phyloP scores from a whole-genome alignment of 2,888 invertebrate genomes.

The Xestia sexstrigata region DNA sequence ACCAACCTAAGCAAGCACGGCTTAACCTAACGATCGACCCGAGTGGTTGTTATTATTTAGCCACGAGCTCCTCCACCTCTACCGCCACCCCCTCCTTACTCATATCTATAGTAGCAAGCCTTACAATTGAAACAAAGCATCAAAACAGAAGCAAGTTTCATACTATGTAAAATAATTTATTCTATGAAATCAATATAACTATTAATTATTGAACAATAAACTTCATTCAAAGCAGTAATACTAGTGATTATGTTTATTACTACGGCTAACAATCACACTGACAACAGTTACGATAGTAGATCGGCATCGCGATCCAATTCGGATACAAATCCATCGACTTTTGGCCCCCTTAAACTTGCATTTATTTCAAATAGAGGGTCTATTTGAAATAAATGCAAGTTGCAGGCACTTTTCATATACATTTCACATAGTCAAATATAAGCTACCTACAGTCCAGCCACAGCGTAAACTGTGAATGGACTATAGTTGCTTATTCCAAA shows the following conservation, averaged over 20 bases:
- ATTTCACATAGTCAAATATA: no score
- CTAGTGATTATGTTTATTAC: not conserved
- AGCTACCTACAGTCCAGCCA: no score
- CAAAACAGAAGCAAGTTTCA: not conserved
- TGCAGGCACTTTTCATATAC: no score
- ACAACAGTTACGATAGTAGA: not conserved
- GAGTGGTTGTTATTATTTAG: no score
- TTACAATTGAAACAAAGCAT: not conserved
- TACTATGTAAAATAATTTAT: not conserved
- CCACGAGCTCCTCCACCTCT: no score
- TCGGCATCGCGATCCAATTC: not conserved
- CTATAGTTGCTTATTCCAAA: no score
- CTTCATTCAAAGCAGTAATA: not conserved
- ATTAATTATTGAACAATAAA: not conserved
- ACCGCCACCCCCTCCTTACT: no score
- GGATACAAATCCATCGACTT: not conserved
- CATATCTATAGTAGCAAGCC: not conserved
- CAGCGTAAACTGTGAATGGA: no score
- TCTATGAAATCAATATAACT: not conserved
- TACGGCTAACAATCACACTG: not conserved
- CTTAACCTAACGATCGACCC: no score
- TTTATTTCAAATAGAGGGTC: no score
- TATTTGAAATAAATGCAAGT: no score
- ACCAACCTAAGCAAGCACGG: no score
- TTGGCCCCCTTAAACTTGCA: not conserved